phyloP scores from a whole-genome alignment of 30 jellyfish, hydroid and myxozoan genomes.

The Turritopsis rubra region DNA sequence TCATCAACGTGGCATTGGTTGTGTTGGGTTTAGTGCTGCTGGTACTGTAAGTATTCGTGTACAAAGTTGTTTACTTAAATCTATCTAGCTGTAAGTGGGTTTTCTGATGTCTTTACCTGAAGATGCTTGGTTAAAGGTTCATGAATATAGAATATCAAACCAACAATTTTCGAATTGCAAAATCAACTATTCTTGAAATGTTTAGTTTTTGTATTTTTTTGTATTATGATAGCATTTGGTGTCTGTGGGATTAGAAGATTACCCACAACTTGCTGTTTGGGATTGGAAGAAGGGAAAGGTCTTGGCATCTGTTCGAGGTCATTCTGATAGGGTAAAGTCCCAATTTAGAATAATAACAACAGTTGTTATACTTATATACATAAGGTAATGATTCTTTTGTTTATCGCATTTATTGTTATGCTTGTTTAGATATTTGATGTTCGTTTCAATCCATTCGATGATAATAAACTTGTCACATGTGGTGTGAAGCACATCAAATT shows the following conservation, averaged over 20 bases:
- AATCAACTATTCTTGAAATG: no score
- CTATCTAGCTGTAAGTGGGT: no score
- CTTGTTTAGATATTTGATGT: constrained; percentile 83
- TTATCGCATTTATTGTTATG: not conserved
- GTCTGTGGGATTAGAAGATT: constrained; percentile 91
- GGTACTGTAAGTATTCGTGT: constrained; percentile 47
- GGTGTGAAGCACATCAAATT: constrained; percentile 94
- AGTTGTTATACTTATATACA: no score
- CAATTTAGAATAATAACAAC: not conserved
- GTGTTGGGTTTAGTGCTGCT: constrained; percentile 62
- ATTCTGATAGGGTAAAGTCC: constrained; percentile 68
- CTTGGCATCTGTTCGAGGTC: constrained; percentile 89
- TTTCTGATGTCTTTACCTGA: not conserved
- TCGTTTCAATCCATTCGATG: constrained; percentile 91
- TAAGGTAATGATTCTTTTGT: no score
- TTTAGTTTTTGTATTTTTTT: not conserved
- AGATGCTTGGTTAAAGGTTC: not conserved
- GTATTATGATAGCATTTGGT: constrained; percentile 69
- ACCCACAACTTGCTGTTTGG: constrained; percentile 83
- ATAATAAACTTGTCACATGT: constrained; percentile 79
- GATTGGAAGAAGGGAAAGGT: constrained; percentile 97
- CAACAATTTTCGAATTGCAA: no score
- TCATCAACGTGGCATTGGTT: constrained; percentile 84
- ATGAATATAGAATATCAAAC: no score
- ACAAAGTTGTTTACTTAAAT: no score